Evolutionary conservation across 2,113 vertebrate genomes (phyloP), one percentile per base, ranked within the genome.

Genomic region (Gallinago jamesoni): DNA sequence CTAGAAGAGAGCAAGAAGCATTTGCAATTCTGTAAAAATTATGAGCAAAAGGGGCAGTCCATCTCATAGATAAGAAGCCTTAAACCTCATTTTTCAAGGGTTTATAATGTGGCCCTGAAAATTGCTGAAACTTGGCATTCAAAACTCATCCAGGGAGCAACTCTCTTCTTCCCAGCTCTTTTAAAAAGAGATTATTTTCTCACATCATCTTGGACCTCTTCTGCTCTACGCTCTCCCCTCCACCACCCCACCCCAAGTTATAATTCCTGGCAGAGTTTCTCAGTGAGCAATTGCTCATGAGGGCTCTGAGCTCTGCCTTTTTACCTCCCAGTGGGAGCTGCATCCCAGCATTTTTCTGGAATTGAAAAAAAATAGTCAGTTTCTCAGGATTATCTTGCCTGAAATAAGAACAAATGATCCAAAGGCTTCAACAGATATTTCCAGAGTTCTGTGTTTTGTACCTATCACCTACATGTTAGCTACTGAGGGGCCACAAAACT

Each of bases 321-420:
- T 87, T 50, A 64, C 33, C 23, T 47, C 59, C 37, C 50, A 60
- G 14, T 21, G 66, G 41, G 55, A 87, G 59, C 73, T 73, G 59
- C 78, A 68, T 73, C 82, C 91, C 64, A 56, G 78, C 63, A 56
- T 84, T 91, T 89, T 94, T 90, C 78, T 87, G 74, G 55, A 73
- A 63, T 83, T 48, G 14, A 63, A 57, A 50, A 66, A 12, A 48
- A 73, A 16, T 1, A 37, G 35, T 48, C 24, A 11, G 5, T 56
- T 73, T 67, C 47, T 72, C 37, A 25, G 31, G 41, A 56, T 89
- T 83, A 86, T 80, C 43, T 80, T 77, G 53, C 68, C 50, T 63
- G 50, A 81, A 84, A 63, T 41, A 64, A 70, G 59, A 53, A 59
- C 56, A 56, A 53, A 57, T 4, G 9, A 30, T 52, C 52, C 69